These are phyloP conservation scores for Spatula versicolor DNA, from an alignment of 2,797 vertebrate genomes.

Conservation along the genomic window DNA sequence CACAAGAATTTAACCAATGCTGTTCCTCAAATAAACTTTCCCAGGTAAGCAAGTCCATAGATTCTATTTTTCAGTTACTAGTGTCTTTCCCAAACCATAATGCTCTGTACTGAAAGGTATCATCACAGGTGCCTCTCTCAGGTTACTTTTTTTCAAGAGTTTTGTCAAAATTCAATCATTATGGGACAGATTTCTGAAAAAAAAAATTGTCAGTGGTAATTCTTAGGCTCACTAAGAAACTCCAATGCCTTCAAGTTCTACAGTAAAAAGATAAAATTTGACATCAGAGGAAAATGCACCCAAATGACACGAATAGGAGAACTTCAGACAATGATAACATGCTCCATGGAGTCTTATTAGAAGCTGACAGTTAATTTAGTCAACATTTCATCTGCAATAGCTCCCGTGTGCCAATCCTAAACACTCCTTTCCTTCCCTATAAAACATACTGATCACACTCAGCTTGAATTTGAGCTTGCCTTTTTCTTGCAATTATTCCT, in stretches of 20 bases:
- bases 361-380: slow-evolving; percentile 13
- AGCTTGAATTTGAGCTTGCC: slow-evolving; percentile 17
- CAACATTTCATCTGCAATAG: not conserved
- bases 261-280: not conserved
- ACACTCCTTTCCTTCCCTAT: not conserved
- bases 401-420: slow-evolving; percentile 4
- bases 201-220: not conserved
- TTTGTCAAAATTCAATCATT: not conserved
- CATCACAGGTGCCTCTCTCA: not conserved
- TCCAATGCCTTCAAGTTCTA: not conserved
- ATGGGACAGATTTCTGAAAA: not conserved
- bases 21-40: not conserved
- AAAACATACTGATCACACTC: slow-evolving; percentile 41
- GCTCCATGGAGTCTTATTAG: not conserved
- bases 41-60: not conserved
- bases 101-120: not conserved
- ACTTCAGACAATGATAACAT: not conserved
- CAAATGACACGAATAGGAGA: not conserved
- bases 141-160: not conserved
- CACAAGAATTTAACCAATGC: not conserved
- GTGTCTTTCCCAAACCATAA: not conserved
- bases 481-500: slow-evolving; percentile 43
- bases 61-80: not conserved
- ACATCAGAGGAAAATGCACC: not conserved
- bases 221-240: not conserved